phyloP scores from a whole-genome alignment of 2,113 vertebrate genomes.

The Heptranchias perlo region DNA sequence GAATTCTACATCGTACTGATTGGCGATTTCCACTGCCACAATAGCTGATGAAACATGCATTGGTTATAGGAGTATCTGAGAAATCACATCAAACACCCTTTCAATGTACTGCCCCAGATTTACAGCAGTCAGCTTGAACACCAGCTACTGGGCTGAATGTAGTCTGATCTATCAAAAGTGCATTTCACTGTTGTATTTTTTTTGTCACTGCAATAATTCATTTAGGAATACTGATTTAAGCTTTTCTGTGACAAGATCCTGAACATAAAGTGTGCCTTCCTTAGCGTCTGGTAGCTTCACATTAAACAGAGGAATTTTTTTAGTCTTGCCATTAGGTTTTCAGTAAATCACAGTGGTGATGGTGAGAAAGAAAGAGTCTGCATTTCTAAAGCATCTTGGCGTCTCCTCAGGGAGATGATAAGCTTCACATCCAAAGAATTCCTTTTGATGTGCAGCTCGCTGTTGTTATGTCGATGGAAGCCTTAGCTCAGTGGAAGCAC shows the following conservation, averaged over 20 bases:
- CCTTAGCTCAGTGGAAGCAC: background rate
- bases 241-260: background rate
- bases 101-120: background rate
- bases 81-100: background rate
- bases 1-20: background rate
- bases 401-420: background rate
- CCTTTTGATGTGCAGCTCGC: background rate
- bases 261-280: background rate
- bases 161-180: background rate
- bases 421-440: background rate
- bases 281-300: background rate
- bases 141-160: background rate
- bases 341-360: background rate
- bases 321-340: background rate
- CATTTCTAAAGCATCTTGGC: background rate
- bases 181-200: background rate
- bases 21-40: background rate
- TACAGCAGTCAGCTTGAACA: too few relatives aligned
- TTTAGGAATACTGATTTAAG: background rate
- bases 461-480: too few relatives aligned
- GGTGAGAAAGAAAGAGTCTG: background rate
- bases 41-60: background rate
- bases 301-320: background rate
- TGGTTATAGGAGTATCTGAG: background rate
- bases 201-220: background rate